These are phyloP conservation scores for Trochalopteron elliotii DNA, from an alignment of 2,113 vertebrate species.

Conservation along the genomic window DNA sequence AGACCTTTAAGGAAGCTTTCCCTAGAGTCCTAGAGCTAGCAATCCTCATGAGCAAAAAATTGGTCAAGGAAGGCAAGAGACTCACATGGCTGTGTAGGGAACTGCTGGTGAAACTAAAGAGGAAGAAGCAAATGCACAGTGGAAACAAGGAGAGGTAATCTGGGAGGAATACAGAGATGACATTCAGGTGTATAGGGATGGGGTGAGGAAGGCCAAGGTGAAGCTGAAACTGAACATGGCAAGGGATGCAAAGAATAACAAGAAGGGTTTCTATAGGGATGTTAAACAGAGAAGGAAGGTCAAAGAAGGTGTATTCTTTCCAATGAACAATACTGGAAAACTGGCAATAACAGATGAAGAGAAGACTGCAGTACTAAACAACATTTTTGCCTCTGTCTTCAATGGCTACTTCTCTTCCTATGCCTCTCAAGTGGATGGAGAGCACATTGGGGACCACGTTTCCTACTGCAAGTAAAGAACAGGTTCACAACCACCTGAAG, in stretches of 20 bases:
- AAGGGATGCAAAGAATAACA: background rate
- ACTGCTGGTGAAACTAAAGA: background rate
- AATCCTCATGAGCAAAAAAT: background rate
- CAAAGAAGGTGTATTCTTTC: background rate
- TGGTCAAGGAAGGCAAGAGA: background rate
- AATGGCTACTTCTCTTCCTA: background rate
- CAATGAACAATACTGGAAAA: background rate
- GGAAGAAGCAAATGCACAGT: background rate
- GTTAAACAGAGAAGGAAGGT: background rate
- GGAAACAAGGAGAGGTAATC: background rate
- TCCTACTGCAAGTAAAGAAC: background rate
- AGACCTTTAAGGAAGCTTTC: background rate
- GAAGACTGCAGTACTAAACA: background rate
- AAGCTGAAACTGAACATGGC: background rate
- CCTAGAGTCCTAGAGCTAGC: background rate
- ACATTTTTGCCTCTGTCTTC: background rate
- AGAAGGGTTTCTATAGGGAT: background rate
- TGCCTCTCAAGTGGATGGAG: background rate
- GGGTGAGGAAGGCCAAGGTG: background rate
- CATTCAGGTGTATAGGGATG: fast-evolving
- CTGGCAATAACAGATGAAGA: background rate
- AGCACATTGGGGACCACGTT: fast-evolving
- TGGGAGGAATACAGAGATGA: background rate
- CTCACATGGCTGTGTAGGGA: background rate
- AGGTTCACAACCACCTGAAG: too few species aligned